phyloP scores from a whole-genome alignment of 2,888 invertebrate genomes.

The Tetrapedia diversipes region DNA sequence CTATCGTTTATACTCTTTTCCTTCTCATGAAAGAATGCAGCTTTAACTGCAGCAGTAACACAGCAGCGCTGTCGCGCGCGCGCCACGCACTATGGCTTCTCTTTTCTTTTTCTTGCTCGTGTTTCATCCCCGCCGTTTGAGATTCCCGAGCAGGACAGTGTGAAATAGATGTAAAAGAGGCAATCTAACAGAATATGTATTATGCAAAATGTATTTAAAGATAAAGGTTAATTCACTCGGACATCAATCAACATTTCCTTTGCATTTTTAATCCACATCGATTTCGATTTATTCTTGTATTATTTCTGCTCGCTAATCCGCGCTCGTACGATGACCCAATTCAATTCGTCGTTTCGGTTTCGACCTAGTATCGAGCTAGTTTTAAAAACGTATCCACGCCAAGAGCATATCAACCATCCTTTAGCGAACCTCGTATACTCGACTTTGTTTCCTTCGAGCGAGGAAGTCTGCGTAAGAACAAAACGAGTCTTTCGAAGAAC shows the following conservation, averaged over 20 bases:
- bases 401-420: too few relatives aligned
- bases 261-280: too few relatives aligned
- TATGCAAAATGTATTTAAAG: conserved; percentile 57
- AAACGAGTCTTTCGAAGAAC: conserved; percentile 11
- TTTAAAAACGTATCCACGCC: too few relatives aligned
- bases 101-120: conserved; percentile 2
- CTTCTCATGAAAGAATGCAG: conserved; percentile 48
- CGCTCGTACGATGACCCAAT: neutral
- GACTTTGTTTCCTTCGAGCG: neutral
- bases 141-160: conserved; percentile 31
- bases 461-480: conserved; percentile 16
- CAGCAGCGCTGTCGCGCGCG: conserved; percentile 33
- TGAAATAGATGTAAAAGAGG: conserved; percentile 61
- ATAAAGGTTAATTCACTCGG: conserved; percentile 33
- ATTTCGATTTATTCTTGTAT: neutral
- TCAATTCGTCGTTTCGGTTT: neutral
- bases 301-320: too few relatives aligned
- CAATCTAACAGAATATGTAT: conserved; percentile 62
- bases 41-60: conserved; percentile 44
- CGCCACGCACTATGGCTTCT: conserved; percentile 37
- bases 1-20: conserved; percentile 30
- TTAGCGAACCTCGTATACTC: too few relatives aligned
- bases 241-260: too few relatives aligned
- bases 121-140: neutral
- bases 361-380: neutral